Evolutionary conservation across 2,888 invertebrate species (phyloP).

Genomic region (Copidosoma aretas): DNA sequence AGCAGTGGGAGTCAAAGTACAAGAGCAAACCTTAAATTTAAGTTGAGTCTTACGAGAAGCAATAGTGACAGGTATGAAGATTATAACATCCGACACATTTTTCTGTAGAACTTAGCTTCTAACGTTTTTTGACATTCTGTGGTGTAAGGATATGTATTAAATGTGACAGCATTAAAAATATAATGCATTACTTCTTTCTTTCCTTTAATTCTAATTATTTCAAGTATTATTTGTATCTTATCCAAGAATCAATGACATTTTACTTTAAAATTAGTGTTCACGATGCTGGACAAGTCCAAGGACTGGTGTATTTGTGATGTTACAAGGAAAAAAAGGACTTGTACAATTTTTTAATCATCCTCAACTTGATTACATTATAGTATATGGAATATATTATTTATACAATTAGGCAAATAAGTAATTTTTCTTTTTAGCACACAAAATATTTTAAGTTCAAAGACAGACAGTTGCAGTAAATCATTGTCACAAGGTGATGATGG

Average conservation of each 20-base stretch:
- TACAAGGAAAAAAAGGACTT: too few species aligned
- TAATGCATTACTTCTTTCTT: not conserved
- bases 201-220: not conserved
- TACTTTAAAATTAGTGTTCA: too few species aligned
- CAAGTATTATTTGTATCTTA: too few species aligned
- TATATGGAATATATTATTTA: too few species aligned
- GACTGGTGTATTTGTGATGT: too few species aligned
- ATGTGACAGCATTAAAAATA: too few species aligned
- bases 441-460: slow-evolving; percentile 5
- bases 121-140: not conserved
- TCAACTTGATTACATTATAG: too few species aligned
- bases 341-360: too few species aligned
- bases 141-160: too few species aligned
- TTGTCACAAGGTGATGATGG: not conserved
- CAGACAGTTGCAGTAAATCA: slow-evolving; percentile 7
- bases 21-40: slow-evolving; percentile 17
- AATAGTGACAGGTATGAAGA: slow-evolving; percentile 37
- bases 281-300: too few species aligned
- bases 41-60: slow-evolving; percentile 27
- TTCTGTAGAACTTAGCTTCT: not conserved
- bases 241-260: too few species aligned
- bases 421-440: slow-evolving; percentile 27
- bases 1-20: slow-evolving; percentile 1
- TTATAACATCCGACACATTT: slow-evolving; percentile 6
- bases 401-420: not conserved